Evolutionary conservation across 2,113 vertebrate species (phyloP).

Genomic region (Octodon degus): DNA sequence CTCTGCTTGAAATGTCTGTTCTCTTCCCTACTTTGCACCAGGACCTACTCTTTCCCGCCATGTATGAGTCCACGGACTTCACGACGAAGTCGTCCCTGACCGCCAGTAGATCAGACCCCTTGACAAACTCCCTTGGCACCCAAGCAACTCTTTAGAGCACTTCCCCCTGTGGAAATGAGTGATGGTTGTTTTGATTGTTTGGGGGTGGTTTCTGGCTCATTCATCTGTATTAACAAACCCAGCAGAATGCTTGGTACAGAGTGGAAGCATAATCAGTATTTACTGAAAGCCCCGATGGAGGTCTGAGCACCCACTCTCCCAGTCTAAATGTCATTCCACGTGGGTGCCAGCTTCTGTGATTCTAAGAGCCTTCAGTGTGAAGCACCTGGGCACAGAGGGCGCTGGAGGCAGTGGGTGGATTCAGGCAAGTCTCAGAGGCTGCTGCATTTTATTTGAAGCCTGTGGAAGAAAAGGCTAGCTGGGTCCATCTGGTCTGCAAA

Average conservation of each 20-base stretch:
- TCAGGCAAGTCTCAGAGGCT: background rate
- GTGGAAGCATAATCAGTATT: background rate
- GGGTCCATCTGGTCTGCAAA: conserved; percentile 71
- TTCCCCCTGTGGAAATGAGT: background rate
- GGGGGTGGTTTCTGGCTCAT: background rate
- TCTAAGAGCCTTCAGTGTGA: background rate
- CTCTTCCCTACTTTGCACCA: background rate
- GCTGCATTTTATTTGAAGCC: conserved; percentile 52
- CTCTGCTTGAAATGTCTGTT: background rate
- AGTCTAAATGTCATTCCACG: background rate
- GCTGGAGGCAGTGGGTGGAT: conserved; percentile 27
- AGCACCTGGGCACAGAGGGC: conserved; percentile 46
- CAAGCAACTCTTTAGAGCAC: background rate
- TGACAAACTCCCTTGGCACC: background rate
- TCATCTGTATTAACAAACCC: background rate
- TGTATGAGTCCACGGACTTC: background rate
- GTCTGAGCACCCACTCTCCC: background rate
- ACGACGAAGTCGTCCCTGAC: background rate
- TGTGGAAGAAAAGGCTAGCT: conserved; percentile 72
- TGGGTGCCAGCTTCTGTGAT: conserved; percentile 6
- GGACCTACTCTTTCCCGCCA: background rate
- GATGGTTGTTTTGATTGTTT: background rate
- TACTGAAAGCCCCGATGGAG: background rate
- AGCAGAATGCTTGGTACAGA: background rate
- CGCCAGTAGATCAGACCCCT: background rate